Evolutionary conservation across 1,140 invertebrate genomes (phyloP), one percentile per base, ranked within the genome.

Genomic region (Harpegnathos saltator): DNA sequence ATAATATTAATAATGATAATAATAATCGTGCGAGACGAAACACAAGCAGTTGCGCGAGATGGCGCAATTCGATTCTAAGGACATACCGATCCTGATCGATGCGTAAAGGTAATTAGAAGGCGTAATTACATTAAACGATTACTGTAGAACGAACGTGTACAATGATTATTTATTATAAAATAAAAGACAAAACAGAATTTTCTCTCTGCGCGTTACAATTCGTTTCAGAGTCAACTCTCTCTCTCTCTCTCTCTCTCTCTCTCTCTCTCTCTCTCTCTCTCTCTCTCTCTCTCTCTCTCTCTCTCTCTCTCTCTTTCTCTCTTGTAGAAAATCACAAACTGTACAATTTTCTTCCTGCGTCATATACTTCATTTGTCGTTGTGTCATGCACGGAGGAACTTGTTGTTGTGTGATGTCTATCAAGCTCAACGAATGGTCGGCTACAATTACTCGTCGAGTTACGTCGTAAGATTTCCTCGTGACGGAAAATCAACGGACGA

Each of bases 161-260:
- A 66, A 78, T 81, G 50, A 77, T 48, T 87, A 89, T 89, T 89
- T 85, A 89, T 89, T 86, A 65, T 58, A 62, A 83, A 89, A 84
- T 86, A 89, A 89, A 84, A 56, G 12, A 61, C 80, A 66, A 66
- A 61, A 75, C 50, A 59, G 66, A 44, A 44, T 5, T 52, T 9
- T 82, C n/a, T 1, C n/a, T 61, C 17, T 58, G 29, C 17, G 19
- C 19, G 38, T 54, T 85, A 65, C 59, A 65, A 50, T 87, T n/a
- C 24, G 65, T 56, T 74, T 44, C 29, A 33, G 11, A 19, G 38
- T 50, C 19, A 48, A 75, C 33, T 83, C 12, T 50, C 24, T 11
- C 38, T n/a, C n/a, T n/a, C n/a, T n/a, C n/a, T n/a, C n/a, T n/a
- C n/a, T n/a, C n/a, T n/a, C n/a, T n/a, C n/a, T n/a, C n/a, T n/a